A percentile compares a stretch with the other conserved stretches of the same genome.
These are phyloP conservation scores for Tympanuchus pallidicinctus DNA, from an alignment of 2,113 vertebrate species.

Conservation along the genomic window DNA sequence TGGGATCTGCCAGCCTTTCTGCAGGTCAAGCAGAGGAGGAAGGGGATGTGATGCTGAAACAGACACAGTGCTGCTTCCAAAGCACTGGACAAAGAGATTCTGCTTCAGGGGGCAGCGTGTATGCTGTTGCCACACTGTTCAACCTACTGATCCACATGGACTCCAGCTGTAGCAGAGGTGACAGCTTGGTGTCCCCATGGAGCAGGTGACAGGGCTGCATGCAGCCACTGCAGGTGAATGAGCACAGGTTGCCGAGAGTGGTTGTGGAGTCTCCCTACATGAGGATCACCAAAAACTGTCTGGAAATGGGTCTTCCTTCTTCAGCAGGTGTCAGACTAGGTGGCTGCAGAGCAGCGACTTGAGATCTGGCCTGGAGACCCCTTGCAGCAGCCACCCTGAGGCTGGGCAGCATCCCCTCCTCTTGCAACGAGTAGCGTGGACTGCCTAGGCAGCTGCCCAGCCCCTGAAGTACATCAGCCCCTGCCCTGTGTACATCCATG, in stretches of 20 bases:
- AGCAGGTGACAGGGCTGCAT: fast-evolving
- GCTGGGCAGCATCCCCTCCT: background rate
- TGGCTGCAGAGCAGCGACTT: background rate
- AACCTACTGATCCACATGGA: fast-evolving
- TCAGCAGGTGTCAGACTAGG: background rate
- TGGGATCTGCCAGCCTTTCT: background rate
- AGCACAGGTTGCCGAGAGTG: background rate
- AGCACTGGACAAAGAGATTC: fast-evolving
- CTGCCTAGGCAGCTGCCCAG: too few relatives aligned
- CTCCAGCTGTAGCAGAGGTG: background rate
- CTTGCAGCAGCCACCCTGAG: fast-evolving
- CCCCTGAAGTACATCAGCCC: fast-evolving
- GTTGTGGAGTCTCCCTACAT: background rate
- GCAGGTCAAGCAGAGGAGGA: background rate
- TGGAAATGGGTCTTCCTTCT: background rate
- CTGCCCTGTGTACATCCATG: background rate
- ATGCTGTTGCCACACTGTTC: too few relatives aligned
- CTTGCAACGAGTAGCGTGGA: background rate
- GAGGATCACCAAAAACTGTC: background rate
- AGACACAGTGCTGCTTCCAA: fast-evolving
- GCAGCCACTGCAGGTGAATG: background rate
- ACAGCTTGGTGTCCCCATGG: fast-evolving
- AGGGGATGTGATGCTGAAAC: fast-evolving
- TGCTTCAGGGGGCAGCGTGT: background rate
- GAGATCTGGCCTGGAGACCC: fast-evolving